Base-by-base conservation (phyloP, 2,888 invertebrate genomes). In the Andrena fulva region DNA sequence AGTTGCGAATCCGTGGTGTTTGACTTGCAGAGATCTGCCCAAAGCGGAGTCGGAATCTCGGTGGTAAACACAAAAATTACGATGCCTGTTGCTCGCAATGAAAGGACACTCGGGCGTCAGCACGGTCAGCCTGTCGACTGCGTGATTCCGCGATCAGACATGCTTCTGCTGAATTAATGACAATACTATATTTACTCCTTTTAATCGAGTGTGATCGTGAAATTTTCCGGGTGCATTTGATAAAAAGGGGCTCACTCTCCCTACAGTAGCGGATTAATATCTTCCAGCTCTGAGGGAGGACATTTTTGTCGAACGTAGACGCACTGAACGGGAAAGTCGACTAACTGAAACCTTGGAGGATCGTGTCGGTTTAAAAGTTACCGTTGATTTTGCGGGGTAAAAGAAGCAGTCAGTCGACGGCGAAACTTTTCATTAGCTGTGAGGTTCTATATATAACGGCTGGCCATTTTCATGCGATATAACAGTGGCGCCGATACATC, bases 401-500 rank as follows among this genome's bases (percentile, higher is more conserved):
- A 69, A 81, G 68, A 63, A 69, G 50, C 48, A 33, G 67, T 42
- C 8, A n/a, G 24, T 60, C 16, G 4, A 12, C 27, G n/a, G 27
- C 2, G 31, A 74, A 82, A 81, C 72, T 82, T 82, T 82, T 82
- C 71, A 76, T 76, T 81, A 72, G 67, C 70, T 20, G 42, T 50
- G n/a, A 62, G 71, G 67, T 27, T 59, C 67, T 70, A 63, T 81
- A 81, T 69, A 60, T 72, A 76, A 81, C 80, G 42, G 54, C 54
- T 48, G 31, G 56, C 50, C 54, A 71, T 31, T 77, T 78, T 77
- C 73, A 63, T 54, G 79, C 76, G 71, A 80, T 84, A 82, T 42
- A 84, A 83, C 66, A 76, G 77, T 79, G 78, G 52, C 66, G 76
- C 56, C 83, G 83, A 87, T 85, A 87, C 66, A 81, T 77, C 63